Percentiles rank a stretch among this genome's conserved stretches.
Evolutionary conservation across 2,113 vertebrate genomes (phyloP).

Genomic region (Callocephalon fimbriatum): DNA sequence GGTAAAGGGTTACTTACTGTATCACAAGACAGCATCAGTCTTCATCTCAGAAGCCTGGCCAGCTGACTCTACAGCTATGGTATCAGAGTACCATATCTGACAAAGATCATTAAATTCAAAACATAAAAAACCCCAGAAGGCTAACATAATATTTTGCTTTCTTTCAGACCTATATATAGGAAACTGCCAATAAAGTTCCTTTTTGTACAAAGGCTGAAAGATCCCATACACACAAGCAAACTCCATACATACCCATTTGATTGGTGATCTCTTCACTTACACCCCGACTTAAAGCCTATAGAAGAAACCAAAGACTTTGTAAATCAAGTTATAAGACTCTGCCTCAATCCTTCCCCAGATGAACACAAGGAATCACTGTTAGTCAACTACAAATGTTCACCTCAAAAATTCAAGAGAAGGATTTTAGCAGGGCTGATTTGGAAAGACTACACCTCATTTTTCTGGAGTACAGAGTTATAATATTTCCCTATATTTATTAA

Average conservation of each 20-base stretch:
- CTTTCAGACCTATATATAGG: neutral
- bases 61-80: neutral
- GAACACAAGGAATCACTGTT: constrained; percentile 34
- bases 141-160: neutral
- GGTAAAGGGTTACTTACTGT: constrained; percentile 47
- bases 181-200: neutral
- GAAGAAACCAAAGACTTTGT: neutral
- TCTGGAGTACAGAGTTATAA: neutral
- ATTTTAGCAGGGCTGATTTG: neutral
- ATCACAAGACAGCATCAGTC: neutral
- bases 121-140: neutral
- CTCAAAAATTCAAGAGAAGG: constrained; percentile 13
- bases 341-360: neutral
- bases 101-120: neutral
- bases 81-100: neutral
- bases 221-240: neutral
- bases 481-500: neutral
- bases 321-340: constrained; percentile 30
- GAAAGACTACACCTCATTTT: neutral
- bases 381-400: neutral
- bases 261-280: neutral
- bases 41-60: neutral
- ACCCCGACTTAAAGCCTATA: neutral
- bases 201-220: neutral
- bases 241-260: neutral